Evolutionary conservation across 1,140 invertebrate species (phyloP).

Genomic region (Probaryconus sp.): DNA sequence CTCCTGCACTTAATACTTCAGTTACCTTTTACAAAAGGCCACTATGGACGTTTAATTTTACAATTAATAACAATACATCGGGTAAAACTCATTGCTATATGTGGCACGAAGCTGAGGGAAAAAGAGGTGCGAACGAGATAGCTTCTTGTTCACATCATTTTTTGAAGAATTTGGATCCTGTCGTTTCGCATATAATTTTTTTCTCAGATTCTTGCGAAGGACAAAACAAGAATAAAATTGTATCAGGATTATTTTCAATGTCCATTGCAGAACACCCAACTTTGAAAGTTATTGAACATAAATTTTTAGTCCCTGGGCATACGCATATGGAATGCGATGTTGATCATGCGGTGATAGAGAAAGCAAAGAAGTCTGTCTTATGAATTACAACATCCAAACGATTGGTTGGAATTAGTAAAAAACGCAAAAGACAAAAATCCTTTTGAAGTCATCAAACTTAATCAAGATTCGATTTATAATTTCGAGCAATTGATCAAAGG

Average conservation of each 20-base stretch:
- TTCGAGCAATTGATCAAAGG: constrained; percentile 14
- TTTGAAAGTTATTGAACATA: constrained; percentile 63
- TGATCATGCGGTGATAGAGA: constrained; percentile 65
- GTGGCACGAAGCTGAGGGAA: constrained; percentile 66
- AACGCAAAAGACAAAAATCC: background rate
- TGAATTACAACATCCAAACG: constrained; percentile 12
- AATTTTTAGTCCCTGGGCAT: constrained; percentile 68
- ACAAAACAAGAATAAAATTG: constrained; percentile 67
- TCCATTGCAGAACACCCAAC: constrained; percentile 32
- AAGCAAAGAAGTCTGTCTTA: constrained; percentile 4
- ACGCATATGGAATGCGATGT: constrained; percentile 66
- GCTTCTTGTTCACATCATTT: constrained; percentile 61
- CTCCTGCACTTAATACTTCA: constrained; percentile 56
- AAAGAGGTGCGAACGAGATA: constrained; percentile 61
- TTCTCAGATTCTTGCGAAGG: constrained; percentile 67
- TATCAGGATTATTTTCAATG: constrained; percentile 55
- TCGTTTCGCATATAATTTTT: constrained; percentile 59
- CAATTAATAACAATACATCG: constrained; percentile 60
- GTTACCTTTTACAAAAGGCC: constrained; percentile 67
- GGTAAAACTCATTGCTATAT: constrained; percentile 62
- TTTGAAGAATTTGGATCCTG: constrained; percentile 30
- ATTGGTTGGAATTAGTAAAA: constrained; percentile 18
- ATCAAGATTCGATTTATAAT: constrained; percentile 6
- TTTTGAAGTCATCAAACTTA: constrained; percentile 7
- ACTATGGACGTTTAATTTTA: constrained; percentile 71